Conservation (phyloP, 2,888 invertebrate species). For the Tuberolachnus salignus region DNA sequence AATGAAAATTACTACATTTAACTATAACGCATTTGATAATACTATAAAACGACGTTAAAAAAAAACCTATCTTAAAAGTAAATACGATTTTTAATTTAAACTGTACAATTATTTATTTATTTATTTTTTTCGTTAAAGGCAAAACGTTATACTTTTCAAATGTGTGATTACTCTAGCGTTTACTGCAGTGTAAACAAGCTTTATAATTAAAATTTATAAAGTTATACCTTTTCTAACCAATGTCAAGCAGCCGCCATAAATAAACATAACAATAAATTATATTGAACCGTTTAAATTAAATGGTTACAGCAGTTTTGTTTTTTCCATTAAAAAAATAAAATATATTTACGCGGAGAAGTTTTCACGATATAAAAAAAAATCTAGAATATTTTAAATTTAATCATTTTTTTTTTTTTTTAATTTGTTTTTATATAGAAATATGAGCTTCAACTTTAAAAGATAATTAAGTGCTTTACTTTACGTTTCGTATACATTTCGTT, state of each 20-base stretch:
- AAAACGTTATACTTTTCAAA: slow-evolving; percentile 17
- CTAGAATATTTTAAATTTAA: slow-evolving; percentile 36
- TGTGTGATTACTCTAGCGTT: neutral
- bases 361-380: neutral
- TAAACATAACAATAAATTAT: slow-evolving; percentile 48
- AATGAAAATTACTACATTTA: neutral
- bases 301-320: slow-evolving; percentile 22
- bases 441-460: neutral
- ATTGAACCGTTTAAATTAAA: slow-evolving; percentile 46
- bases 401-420: slow-evolving; percentile 19
- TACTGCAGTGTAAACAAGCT: slow-evolving; percentile 18
- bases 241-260: slow-evolving; percentile 43
- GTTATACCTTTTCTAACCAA: slow-evolving; percentile 43
- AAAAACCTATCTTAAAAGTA: neutral
- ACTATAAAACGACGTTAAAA: neutral
- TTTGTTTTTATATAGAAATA: slow-evolving; percentile 1
- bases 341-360: slow-evolving; percentile 39
- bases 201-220: slow-evolving; percentile 44
- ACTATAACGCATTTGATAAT: neutral
- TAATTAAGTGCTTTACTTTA: neutral
- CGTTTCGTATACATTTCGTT: neutral
- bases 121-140: neutral
- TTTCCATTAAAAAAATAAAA: slow-evolving; percentile 37
- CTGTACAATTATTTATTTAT: neutral
- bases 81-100: neutral